Evolutionary conservation across 2,113 vertebrate species (phyloP).

Genomic region (Dolichallabes microphthalmus): DNA sequence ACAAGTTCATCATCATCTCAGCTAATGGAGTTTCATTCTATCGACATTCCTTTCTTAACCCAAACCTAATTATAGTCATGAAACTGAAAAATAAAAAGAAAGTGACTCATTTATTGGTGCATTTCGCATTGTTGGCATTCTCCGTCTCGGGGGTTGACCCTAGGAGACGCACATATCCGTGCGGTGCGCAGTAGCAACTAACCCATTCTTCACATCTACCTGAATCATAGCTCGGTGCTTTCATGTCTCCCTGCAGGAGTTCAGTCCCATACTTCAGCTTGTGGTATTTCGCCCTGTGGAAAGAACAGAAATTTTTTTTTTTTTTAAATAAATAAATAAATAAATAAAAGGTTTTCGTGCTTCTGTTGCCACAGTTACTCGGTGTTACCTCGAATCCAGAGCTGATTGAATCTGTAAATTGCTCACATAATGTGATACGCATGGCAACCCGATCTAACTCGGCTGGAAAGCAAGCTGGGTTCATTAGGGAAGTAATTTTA

Average conservation of each 20-base stretch:
- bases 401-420: constrained; percentile 43
- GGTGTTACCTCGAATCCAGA: not conserved
- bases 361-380: constrained; percentile 46
- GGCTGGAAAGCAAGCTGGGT: not conserved
- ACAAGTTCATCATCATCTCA: not conserved
- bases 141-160: constrained; percentile 2
- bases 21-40: too few relatives aligned
- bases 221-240: constrained; percentile 95
- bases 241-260: constrained; percentile 97
- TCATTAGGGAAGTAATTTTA: not conserved
- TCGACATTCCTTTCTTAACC: not conserved
- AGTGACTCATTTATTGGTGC: not conserved
- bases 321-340: constrained; percentile 63
- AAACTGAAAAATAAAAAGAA: constrained; percentile 15
- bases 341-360: constrained; percentile 9
- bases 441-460: not conserved
- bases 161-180: not conserved
- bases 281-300: constrained; percentile 93
- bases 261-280: constrained; percentile 99
- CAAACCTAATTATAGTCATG: constrained; percentile 17
- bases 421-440: constrained; percentile 5
- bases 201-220: constrained; percentile 72
- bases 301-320: constrained; percentile 34
- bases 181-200: constrained; percentile 18
- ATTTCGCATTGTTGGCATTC: not conserved